Conservation (phyloP, 2,888 invertebrate genomes). For the Apamea anceps region DNA sequence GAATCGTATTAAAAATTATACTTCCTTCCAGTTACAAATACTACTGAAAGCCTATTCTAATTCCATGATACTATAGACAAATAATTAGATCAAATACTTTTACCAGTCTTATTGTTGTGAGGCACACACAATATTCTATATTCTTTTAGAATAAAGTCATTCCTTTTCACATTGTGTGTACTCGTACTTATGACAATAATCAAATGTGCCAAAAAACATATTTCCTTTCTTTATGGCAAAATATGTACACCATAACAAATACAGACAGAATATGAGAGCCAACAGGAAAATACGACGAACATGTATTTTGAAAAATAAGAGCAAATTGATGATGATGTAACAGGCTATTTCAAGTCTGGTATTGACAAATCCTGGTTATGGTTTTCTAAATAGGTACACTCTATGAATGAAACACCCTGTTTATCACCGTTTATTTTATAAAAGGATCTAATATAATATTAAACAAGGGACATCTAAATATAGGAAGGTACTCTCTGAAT, state of each 20-base stretch:
- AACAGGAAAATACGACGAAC: neutral
- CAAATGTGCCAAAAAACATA: too few species aligned
- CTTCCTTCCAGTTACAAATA: neutral
- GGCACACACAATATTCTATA: too few species aligned
- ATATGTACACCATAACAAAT: neutral
- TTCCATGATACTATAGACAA: neutral
- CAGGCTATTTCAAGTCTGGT: neutral
- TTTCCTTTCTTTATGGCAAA: neutral
- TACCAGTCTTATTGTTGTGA: neutral
- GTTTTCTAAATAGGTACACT: neutral
- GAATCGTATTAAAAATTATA: neutral
- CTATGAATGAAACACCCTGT: neutral
- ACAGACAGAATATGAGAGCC: neutral
- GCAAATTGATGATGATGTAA: neutral
- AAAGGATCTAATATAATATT: neutral
- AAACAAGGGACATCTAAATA: constrained; percentile 10
- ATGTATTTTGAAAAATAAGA: neutral
- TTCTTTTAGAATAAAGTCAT: too few species aligned
- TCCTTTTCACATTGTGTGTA: too few species aligned
- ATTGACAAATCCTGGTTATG: neutral
- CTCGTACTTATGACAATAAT: too few species aligned
- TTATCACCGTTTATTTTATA: neutral
- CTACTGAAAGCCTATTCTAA: neutral
- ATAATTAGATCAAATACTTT: neutral
- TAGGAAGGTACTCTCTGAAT: neutral